These are phyloP conservation scores for Petrocephalus schoutedeni DNA, from an alignment of 2,797 vertebrate genomes.

Conservation along the genomic window DNA sequence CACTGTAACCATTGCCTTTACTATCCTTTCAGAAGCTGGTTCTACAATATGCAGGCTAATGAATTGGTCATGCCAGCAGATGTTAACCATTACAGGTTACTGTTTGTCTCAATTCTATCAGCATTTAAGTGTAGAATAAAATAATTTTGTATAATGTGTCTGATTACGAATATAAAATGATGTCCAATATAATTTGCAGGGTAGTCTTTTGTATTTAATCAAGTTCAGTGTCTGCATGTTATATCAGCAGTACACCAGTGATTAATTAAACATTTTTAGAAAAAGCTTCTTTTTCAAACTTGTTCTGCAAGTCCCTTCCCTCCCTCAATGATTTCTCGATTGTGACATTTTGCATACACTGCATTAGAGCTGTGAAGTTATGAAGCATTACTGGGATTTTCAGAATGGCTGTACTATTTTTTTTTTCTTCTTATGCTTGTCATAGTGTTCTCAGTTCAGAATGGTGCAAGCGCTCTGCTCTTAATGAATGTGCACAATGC, in stretches of 20 bases:
- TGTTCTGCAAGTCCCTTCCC: neutral
- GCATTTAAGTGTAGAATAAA: neutral
- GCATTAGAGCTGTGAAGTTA: neutral
- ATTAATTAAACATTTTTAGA: neutral
- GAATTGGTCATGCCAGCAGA: neutral
- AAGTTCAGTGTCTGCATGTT: neutral
- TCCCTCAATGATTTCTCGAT: neutral
- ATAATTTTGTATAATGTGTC: neutral
- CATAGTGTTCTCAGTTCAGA: neutral
- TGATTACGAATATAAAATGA: neutral
- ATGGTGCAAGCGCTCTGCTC: neutral
- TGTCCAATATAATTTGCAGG: neutral
- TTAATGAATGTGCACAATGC: constrained; percentile 4
- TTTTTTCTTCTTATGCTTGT: neutral
- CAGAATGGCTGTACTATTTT: neutral
- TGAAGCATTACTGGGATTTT: neutral
- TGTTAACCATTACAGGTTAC: neutral
- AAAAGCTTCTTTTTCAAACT: neutral
- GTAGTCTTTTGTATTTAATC: neutral
- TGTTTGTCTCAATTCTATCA: neutral
- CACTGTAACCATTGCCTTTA: neutral
- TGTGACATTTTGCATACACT: neutral
- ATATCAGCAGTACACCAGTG: neutral
- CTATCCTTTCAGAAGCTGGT: neutral
- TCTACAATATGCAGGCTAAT: neutral